Conservation (phyloP, 1,140 invertebrate species). For the Aphis craccivora region DNA sequence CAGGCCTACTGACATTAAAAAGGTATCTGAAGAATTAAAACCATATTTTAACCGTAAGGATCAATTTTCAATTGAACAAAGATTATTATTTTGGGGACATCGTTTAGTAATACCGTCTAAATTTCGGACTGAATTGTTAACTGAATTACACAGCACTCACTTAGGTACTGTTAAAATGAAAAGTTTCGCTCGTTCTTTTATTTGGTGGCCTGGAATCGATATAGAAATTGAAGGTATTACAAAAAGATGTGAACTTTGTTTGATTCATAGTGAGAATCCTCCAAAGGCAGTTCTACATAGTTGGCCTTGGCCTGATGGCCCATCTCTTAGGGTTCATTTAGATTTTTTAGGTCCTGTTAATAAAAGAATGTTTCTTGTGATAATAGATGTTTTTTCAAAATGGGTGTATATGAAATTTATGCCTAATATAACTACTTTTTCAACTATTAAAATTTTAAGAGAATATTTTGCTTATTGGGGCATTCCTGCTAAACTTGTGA, state of each 20-base stretch:
- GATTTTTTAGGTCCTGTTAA: slow-evolving; percentile 60
- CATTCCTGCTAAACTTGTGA: slow-evolving; percentile 4
- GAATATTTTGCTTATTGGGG: slow-evolving; percentile 37
- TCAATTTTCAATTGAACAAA: too few relatives aligned
- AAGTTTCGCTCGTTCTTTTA: slow-evolving; percentile 43
- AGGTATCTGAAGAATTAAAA: background rate
- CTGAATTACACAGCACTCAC: slow-evolving; percentile 56
- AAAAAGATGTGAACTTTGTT: slow-evolving; percentile 8
- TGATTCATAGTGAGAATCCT: background rate
- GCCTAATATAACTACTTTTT: background rate
- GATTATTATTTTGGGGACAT: too few relatives aligned
- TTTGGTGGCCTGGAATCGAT: slow-evolving; percentile 62
- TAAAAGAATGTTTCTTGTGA: slow-evolving; percentile 61
- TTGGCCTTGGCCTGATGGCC: slow-evolving; percentile 5
- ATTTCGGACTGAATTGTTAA: background rate
- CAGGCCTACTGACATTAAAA: background rate
- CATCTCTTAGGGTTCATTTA: slow-evolving; percentile 59
- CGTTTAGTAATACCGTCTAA: too few relatives aligned
- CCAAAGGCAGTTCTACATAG: background rate
- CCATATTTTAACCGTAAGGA: background rate
- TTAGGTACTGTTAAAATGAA: slow-evolving; percentile 59
- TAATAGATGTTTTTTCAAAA: slow-evolving; percentile 64
- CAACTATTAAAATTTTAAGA: slow-evolving; percentile 33
- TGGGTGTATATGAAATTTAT: slow-evolving; percentile 60
- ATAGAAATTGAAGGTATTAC: slow-evolving; percentile 35